Evolutionary conservation across 2,888 invertebrate genomes (phyloP), one percentile per base, ranked within the genome.

Genomic region (Drosophila mimica): DNA sequence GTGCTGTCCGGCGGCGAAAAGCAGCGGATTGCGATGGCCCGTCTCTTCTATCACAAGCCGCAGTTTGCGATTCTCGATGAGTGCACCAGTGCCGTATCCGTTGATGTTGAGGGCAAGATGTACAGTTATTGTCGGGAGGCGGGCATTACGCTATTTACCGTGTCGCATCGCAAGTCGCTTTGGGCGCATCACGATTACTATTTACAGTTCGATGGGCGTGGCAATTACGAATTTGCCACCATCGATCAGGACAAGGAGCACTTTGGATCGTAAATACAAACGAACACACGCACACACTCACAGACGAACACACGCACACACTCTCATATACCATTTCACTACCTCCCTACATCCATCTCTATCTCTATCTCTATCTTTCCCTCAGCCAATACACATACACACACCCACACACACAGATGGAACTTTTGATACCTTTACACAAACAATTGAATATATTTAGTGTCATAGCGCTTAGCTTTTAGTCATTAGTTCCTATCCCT

Each of bases 41-140:
- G 99, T 20, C 94, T 99, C 76, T 99, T 99, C 94, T 99, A 99
- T 94, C 99, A 99, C 93, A 96, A 96, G 92, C 99, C 99, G 0
- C 99, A 99, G 94, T 99, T 99, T 94, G 99, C 99, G 15, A 99
- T 99, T 89, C 94, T 99, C 83, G 99, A 99, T 91, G 99, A 99
- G 93, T 99, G 99, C 92, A 99, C 99, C 1, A 98, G 98, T 92
- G 99, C 99, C 0, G 99, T 99, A 0, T 99, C 98, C 57, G 98
- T 99, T 0, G 99, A 99, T 93, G 99, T 99, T 0, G 99, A 99
- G 92, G 99, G 98, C 34, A 96, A 96, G 81, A 99, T 99, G 97
- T 99, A 99, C 92, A 96, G 96, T 84, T 98, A 99, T 93, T 98
- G 99, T 91, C 94, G 97, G 87, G 95, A 97, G 94, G 96, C 95